Conservation (phyloP, 2,888 invertebrate species). For the Leucophenga maculata region DNA sequence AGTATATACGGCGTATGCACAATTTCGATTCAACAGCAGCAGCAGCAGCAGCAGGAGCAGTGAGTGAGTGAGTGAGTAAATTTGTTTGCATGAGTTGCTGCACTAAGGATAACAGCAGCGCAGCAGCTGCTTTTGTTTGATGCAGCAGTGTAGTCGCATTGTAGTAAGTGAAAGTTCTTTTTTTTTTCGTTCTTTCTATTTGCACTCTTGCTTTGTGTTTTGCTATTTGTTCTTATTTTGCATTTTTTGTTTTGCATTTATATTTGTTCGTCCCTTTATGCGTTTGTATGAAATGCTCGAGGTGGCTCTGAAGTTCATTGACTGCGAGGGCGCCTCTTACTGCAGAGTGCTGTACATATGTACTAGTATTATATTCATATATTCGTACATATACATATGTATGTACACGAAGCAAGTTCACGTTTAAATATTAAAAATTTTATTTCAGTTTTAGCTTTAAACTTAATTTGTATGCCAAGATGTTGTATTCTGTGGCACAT, state of each 20-base stretch:
- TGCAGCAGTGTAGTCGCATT: not conserved
- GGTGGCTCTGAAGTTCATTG: conserved; percentile 37
- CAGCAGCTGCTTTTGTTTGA: not conserved
- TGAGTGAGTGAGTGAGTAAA: not conserved
- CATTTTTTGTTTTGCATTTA: not conserved
- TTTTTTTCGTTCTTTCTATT: conserved; percentile 15
- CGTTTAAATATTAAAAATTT: no score
- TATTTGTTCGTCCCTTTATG: not conserved
- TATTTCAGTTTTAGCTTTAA: no score
- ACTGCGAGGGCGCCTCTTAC: conserved; percentile 29
- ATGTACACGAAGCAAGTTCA: no score
- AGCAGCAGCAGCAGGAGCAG: not conserved
- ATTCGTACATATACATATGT: no score
- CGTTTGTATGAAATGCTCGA: conserved; percentile 13
- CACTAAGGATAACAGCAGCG: not conserved
- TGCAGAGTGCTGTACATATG: not conserved
- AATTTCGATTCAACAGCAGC: not conserved
- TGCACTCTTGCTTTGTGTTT: conserved; percentile 23
- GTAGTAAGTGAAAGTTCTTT: conserved; percentile 44
- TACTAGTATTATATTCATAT: not conserved
- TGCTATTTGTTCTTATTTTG: not conserved
- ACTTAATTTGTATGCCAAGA: no score
- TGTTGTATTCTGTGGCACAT: no score
- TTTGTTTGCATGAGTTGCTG: no score
- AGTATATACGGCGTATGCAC: not conserved